Percentiles rank a stretch among this genome's conserved stretches.
Evolutionary conservation across 2,797 vertebrate genomes (phyloP).

Genomic region (Pseudochirops corinnae): DNA sequence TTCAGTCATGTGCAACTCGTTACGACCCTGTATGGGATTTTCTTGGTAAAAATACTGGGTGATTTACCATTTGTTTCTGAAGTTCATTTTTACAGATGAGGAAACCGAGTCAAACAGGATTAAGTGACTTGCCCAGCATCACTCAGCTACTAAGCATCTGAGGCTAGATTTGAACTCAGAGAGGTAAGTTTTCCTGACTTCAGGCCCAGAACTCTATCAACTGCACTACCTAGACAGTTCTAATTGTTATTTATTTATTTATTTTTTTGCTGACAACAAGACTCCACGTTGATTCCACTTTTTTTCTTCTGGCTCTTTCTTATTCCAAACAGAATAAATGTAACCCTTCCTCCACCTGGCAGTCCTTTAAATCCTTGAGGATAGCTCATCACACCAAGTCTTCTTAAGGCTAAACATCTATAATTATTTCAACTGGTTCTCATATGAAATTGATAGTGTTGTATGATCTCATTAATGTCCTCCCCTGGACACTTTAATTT

Average conservation of each 20-base stretch:
- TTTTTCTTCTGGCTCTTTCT: background rate
- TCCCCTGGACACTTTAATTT: background rate
- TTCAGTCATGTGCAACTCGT: background rate
- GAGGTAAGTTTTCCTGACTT: background rate
- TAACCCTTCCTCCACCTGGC: background rate
- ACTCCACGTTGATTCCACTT: background rate
- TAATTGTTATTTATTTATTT: background rate
- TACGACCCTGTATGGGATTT: background rate
- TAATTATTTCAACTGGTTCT: background rate
- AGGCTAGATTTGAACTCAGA: background rate
- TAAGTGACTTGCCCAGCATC: background rate
- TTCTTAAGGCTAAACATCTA: background rate
- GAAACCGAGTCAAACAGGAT: background rate
- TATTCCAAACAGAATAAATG: background rate
- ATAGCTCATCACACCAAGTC: background rate
- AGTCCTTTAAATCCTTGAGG: background rate
- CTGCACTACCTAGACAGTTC: fast-evolving
- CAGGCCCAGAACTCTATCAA: background rate
- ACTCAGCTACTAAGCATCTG: background rate
- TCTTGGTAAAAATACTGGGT: background rate
- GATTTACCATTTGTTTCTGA: background rate
- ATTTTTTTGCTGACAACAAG: background rate
- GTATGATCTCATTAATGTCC: background rate
- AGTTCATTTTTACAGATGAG: background rate
- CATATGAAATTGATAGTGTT: background rate